Base-by-base conservation (phyloP, 2,113 vertebrate species). In the Gallinago jamesoni region DNA sequence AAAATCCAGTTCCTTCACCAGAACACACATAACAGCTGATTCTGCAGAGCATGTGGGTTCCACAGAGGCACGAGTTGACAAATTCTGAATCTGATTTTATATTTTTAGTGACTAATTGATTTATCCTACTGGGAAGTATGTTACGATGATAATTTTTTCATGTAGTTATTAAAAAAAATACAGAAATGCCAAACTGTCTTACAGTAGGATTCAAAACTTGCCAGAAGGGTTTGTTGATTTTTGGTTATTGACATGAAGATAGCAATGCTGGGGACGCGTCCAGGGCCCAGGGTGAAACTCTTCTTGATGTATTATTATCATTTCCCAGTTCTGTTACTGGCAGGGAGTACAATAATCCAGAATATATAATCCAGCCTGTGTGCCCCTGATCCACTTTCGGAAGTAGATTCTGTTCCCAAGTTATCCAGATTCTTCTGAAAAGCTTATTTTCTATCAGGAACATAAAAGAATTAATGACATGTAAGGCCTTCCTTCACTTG, bases 61-160 rank as follows among this genome's bases (percentile, higher is more conserved):
- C 73, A 57, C 30, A 63, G 72, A 87, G 67, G 41, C 18, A 73
- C 43, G 22, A 28, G 27, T 45, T 93, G 87, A 72, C 27, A 89
- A 91, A 94, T 76, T 86, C 69, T 89, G 67, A 79, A 76, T 82
- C 59, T 74, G 55, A 84, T 57, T 94, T 90, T 89, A 9, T 84
- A 59, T 90, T 88, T 95, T 93, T 85, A 93, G 84, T 69, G 79
- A 60, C 45, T 63, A 84, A 80, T 95, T 88, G 57, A 90, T 91
- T 94, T 93, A 75, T 90, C 59, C 59, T 85, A 50, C 67, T 47
- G 41, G 63, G 70, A 85, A 68, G 28, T 47, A 62, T 2, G 6
- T 52, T 87, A 39, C n/a, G 17, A 39, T 78, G 33, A 66, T 50
- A 27, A 60, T 30, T 82, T 87, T 90, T 94, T 55, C 55, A 14